These are phyloP conservation scores for Pharmacophagus antenor DNA, from an alignment of 2,888 invertebrate species.

Conservation along the genomic window DNA sequence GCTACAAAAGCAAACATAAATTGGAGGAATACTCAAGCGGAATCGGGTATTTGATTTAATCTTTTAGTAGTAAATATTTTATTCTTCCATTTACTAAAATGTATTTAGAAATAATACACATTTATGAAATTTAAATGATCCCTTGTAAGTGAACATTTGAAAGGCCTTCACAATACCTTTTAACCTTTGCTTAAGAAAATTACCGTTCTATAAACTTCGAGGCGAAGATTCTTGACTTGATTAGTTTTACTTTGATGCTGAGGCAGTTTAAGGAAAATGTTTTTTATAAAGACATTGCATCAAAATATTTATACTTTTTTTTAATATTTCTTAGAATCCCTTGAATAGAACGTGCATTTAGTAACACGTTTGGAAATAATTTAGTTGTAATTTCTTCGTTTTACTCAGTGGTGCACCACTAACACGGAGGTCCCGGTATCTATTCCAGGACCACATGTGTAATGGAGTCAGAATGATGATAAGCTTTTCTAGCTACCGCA, in stretches of 20 bases:
- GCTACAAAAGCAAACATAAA: slow-evolving; percentile 1
- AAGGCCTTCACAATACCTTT: slow-evolving; percentile 1
- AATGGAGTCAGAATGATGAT: too few relatives aligned
- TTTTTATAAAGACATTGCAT: background rate
- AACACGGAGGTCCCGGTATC: too few relatives aligned
- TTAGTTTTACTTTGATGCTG: slow-evolving; percentile 4
- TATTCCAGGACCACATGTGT: too few relatives aligned
- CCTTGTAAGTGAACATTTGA: background rate
- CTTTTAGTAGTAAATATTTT: background rate
- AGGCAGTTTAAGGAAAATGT: background rate
- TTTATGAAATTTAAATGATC: background rate
- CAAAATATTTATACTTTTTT: background rate
- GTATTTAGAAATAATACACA: background rate
- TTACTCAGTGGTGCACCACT: too few relatives aligned
- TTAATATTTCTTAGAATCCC: background rate
- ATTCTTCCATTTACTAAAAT: background rate
- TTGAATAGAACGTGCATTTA: too few relatives aligned
- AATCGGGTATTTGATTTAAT: background rate
- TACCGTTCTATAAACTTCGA: slow-evolving; percentile 11
- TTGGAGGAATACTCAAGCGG: background rate
- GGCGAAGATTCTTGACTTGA: slow-evolving; percentile 17
- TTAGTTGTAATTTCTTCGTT: too few relatives aligned
- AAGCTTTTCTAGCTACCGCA: too few relatives aligned
- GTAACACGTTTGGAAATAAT: too few relatives aligned
- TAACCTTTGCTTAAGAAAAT: slow-evolving; percentile 6